Evolutionary conservation across 2,113 vertebrate genomes (phyloP), one percentile per base, ranked within the genome.

Genomic region (Pituophis catenifer): DNA sequence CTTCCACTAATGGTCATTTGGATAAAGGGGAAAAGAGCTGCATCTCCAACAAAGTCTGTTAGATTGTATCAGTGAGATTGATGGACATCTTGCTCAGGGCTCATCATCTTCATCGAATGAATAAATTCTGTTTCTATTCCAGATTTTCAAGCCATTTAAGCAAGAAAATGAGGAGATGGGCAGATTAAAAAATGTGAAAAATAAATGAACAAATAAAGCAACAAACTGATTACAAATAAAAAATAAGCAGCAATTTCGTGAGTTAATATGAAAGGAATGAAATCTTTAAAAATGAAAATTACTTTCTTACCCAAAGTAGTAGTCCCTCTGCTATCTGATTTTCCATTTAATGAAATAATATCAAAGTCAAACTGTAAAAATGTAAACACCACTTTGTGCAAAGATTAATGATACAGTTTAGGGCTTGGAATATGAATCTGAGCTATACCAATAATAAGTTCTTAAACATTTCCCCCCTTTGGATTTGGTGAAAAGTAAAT

Each of bases 401-500:
- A 93, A 85, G 17, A 33, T 89, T 58, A 85, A 48, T 19, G 10
- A 0, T 92, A 92, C 91, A 70, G 1, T 65, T 65, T 65, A 48
- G 9, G 44, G 59, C 33, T 94, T 91, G 26, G 13, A 91, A 23
- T 88, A 89, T 13, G 90, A 91, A 95, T 89, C 6, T 3, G 93
- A 70, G 57, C 24, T 8, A 59, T 93, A 95, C 13, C 0, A 2
- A 81, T 91, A 95, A 93, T 0, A 0, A 0, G 0, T 62, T 91
- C 93, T 58, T 23, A 59, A 21, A 0, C 9, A 91, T 24, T 91
- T 8, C 75, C 2, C n/a, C 89, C 91, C 23, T 91, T 93, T 19
- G 88, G 88, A 87, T 92, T 95, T 89, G 75, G 58, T 81, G 54
- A 95, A 91, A 95, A 95, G 19, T 95, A 58, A 92, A 53, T 93